phyloP scores from a whole-genome alignment of 2,888 invertebrate species.

The Callosobruchus maculatus region DNA sequence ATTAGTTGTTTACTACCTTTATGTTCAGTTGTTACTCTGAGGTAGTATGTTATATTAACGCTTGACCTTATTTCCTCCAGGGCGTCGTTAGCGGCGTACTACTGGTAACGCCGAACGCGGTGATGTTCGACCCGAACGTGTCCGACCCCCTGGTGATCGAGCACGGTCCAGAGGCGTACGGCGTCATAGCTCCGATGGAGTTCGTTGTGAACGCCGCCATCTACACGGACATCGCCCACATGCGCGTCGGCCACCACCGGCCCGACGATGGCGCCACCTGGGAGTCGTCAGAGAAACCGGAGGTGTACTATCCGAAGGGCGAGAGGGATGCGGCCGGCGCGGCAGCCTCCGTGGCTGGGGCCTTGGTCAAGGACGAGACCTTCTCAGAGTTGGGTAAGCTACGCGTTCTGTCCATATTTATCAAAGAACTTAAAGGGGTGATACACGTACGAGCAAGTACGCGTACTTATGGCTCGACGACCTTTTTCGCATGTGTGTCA shows the following conservation, averaged over 20 bases:
- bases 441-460: no score
- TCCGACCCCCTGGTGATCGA: conserved; percentile 91
- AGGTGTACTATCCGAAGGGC: conserved; percentile 72
- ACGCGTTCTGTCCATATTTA: no score
- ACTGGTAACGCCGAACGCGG: conserved; percentile 96
- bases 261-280: conserved; percentile 32
- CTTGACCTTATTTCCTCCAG: background rate
- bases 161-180: conserved; percentile 91
- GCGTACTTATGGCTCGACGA: no score
- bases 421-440: no score
- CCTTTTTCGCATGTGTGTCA: no score
- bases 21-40: no score
- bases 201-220: conserved; percentile 95
- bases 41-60: no score
- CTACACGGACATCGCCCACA: conserved; percentile 95
- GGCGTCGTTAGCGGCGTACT: conserved; percentile 94
- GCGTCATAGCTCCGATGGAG: conserved; percentile 95
- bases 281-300: conserved; percentile 56
- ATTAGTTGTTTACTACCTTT: no score
- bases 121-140: conserved; percentile 99
- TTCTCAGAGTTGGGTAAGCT: conserved; percentile 64
- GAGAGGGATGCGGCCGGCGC: conserved; percentile 30
- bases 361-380: conserved; percentile 71
- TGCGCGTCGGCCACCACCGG: conserved; percentile 65
- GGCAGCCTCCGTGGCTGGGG: conserved; percentile 9